Evolutionary conservation across 2,888 invertebrate species (phyloP).

Genomic region (Melipona beecheii): DNA sequence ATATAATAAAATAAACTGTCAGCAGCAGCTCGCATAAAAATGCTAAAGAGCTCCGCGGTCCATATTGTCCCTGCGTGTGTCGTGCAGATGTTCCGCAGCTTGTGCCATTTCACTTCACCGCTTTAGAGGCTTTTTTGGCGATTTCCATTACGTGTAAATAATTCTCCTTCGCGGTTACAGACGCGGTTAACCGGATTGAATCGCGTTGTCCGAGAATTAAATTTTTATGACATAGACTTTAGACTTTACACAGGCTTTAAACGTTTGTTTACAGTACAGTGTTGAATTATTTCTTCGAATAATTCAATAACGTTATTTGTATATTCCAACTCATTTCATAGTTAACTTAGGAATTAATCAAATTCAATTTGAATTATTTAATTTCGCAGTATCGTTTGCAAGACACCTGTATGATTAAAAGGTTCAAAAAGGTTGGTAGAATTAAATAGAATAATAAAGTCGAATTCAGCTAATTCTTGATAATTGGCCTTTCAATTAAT

Average conservation of each 20-base stretch:
- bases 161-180: not conserved
- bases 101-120: conserved; percentile 11
- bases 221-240: too few relatives aligned
- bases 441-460: not conserved
- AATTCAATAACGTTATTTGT: not conserved
- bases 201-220: not conserved
- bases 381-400: not conserved
- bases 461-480: not conserved
- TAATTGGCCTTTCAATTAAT: not conserved
- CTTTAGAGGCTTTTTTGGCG: not conserved
- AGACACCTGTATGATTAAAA: not conserved
- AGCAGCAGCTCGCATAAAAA: conserved; percentile 83
- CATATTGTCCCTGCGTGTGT: conserved; percentile 73
- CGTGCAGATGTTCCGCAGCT: conserved; percentile 65
- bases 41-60: conserved; percentile 81
- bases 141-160: not conserved
- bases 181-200: not conserved
- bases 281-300: too few relatives aligned
- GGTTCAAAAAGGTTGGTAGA: fast-evolving
- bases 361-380: not conserved
- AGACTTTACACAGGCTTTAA: not conserved
- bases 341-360: not conserved
- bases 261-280: not conserved
- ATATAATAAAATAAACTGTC: conserved; percentile 84
- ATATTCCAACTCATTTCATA: not conserved